A percentile compares a stretch with the other conserved stretches of the same genome.
Evolutionary conservation across 2,888 invertebrate species (phyloP).

Genomic region (Neoaliturus tenellus): DNA sequence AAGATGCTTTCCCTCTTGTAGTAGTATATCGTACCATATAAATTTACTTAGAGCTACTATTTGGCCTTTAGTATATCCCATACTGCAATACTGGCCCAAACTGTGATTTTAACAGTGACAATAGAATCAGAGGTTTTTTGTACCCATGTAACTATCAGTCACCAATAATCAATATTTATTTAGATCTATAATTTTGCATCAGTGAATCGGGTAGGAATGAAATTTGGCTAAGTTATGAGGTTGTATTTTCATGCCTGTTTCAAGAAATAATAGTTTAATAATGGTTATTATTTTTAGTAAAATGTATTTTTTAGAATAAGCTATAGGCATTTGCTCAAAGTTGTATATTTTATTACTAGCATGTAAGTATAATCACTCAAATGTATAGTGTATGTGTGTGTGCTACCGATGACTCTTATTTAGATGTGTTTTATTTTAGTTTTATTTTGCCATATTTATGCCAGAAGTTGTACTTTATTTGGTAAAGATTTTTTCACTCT

Average conservation of each 20-base stretch:
- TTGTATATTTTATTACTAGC: constrained; percentile 18
- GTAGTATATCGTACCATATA: not conserved
- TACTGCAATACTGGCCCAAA: not conserved
- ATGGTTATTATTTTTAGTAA: not conserved
- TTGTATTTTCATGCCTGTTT: not conserved
- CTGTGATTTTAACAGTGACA: not conserved
- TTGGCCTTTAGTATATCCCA: not conserved
- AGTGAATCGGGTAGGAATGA: too few relatives aligned
- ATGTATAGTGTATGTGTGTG: constrained; percentile 15
- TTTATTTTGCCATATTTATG: constrained; percentile 38
- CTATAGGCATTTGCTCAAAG: constrained; percentile 32
- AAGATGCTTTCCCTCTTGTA: not conserved
- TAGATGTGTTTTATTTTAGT: constrained; percentile 16
- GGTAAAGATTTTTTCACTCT: not conserved
- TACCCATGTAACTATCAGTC: not conserved
- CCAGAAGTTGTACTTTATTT: constrained; percentile 12
- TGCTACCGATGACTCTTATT: not conserved
- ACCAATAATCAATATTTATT: too few relatives aligned
- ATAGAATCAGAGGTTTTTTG: not conserved
- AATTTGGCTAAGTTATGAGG: too few relatives aligned
- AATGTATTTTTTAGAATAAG: constrained; percentile 21
- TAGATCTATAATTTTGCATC: too few relatives aligned
- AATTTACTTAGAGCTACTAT: not conserved
- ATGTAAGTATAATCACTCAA: constrained; percentile 3
- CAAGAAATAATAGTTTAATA: not conserved